Evolutionary conservation across 2,888 invertebrate species (phyloP).

Genomic region (Thymelicus acteon): DNA sequence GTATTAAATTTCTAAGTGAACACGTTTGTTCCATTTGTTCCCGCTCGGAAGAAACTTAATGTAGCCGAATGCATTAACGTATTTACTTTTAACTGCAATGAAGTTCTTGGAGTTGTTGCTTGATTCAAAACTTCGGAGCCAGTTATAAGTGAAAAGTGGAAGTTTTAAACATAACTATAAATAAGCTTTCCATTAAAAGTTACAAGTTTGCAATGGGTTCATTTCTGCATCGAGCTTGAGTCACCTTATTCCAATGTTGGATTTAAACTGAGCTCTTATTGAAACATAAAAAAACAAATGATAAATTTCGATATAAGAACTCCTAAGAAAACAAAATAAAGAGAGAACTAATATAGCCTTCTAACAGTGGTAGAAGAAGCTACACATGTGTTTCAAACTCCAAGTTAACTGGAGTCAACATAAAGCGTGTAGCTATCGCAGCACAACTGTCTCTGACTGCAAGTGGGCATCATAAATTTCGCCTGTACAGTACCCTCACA

Average conservation of each 20-base stretch:
- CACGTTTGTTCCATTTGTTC: slow-evolving; percentile 33
- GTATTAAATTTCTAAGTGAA: slow-evolving; percentile 35
- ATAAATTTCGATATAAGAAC: too few relatives aligned
- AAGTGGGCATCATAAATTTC: slow-evolving; percentile 31
- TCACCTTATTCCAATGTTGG: not conserved
- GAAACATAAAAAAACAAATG: not conserved
- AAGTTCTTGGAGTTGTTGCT: slow-evolving; percentile 25
- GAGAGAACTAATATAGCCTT: too few relatives aligned
- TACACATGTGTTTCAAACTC: not conserved
- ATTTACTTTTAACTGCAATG: slow-evolving; percentile 27
- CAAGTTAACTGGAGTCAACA: slow-evolving; percentile 1
- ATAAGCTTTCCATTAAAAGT: slow-evolving; percentile 17
- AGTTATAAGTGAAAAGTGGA: slow-evolving; percentile 23
- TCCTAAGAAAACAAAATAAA: too few relatives aligned
- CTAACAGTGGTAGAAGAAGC: not conserved
- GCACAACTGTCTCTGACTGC: slow-evolving; percentile 24
- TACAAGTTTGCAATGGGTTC: slow-evolving; percentile 3
- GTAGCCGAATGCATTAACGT: slow-evolving; percentile 34
- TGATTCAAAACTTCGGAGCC: slow-evolving; percentile 19
- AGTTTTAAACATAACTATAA: slow-evolving; percentile 21
- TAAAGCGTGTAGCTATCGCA: slow-evolving; percentile 4
- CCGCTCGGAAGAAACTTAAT: slow-evolving; percentile 30
- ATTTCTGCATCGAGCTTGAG: not conserved
- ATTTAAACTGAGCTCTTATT: not conserved
- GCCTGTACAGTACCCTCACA: slow-evolving; percentile 10